Base-by-base conservation (phyloP, 2,888 invertebrate genomes). In the Arrhopalites spinosus region DNA sequence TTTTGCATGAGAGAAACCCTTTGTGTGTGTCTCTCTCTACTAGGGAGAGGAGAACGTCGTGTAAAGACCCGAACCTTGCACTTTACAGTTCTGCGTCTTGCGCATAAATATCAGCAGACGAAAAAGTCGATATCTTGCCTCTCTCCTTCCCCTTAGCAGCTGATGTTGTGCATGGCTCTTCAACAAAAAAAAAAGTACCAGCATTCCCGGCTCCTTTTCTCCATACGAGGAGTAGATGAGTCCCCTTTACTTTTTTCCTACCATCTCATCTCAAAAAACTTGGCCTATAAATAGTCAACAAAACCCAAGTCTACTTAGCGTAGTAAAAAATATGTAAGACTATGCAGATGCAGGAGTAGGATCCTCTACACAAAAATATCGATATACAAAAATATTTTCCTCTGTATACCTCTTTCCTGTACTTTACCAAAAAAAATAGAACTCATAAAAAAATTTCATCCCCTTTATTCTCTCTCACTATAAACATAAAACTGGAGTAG, bases 71-170 rank as follows among this genome's bases (percentile, higher is more conserved):
- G 63, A 71, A 63, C 63, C 61, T 72, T 72, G 63, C 63, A 61
- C 45, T 72, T 72, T 72, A 72, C 72, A 27, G 63, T 63, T n/a
- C 63, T 29, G 64, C 72, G 72, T 64, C 72, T 63, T 72, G 72
- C 72, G 72, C 72, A 63, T 71, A 71, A 71, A 71, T 71, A 71
- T 71, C 71, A 71, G 59, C 30, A 56, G 61, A 47, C 20, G 72
- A 72, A 72, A 72, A 72, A 72, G 72, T 72, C 72, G 72, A 72
- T 72, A 64, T 72, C 72, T 43, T 72, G 63, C 50, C 20, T 56
- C 30, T 15, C 69, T 67, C 27, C 23, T 27, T 27, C 11, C 0
- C 30, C 25, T 45, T 8, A 25, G 59, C 59, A 13, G 59, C 11
- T 59, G 11, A 53, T 53, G 53, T 20, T 53, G 53, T 53, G 53